These are phyloP conservation scores for Menidia menidia DNA, from an alignment of 2,797 vertebrate genomes.

Conservation along the genomic window DNA sequence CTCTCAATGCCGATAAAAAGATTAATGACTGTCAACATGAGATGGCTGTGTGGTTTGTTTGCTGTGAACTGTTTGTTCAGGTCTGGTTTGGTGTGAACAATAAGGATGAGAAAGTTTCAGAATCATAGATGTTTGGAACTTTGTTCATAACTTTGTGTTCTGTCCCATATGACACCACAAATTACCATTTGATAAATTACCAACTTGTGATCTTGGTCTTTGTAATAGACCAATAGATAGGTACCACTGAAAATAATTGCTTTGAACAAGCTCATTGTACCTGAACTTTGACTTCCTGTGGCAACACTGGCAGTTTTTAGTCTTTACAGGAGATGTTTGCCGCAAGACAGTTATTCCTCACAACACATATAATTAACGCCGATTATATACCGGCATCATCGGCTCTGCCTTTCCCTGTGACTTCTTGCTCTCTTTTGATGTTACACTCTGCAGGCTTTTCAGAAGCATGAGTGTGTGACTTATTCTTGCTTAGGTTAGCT, in stretches of 20 bases:
- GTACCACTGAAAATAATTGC: not conserved
- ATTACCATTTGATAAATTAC: conserved; percentile 29
- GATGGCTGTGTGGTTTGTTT: too few species aligned
- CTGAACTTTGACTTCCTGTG: conserved; percentile 28
- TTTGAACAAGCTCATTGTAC: too few species aligned
- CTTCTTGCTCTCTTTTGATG: conserved; percentile 50
- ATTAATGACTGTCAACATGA: too few species aligned
- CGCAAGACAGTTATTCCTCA: conserved; percentile 21
- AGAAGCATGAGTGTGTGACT: conserved; percentile 47
- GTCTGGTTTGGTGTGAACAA: too few species aligned
- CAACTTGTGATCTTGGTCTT: not conserved
- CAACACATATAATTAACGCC: conserved; percentile 59
- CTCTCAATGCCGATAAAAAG: too few species aligned
- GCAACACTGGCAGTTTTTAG: conserved; percentile 4
- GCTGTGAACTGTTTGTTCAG: too few species aligned
- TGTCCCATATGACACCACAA: conserved; percentile 7
- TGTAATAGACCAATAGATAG: not conserved
- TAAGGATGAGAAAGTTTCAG: too few species aligned
- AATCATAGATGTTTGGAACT: too few species aligned
- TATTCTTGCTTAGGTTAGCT: conserved; percentile 47
- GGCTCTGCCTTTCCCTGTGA: conserved; percentile 38
- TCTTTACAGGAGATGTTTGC: conserved; percentile 18
- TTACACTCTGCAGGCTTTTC: conserved; percentile 22
- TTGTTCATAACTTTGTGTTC: too few species aligned
- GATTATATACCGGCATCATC: conserved; percentile 48